A percentile compares a stretch with the other conserved stretches of the same genome.
These are phyloP conservation scores for Drepana arcuata DNA, from an alignment of 1,140 invertebrate genomes.

Conservation along the genomic window DNA sequence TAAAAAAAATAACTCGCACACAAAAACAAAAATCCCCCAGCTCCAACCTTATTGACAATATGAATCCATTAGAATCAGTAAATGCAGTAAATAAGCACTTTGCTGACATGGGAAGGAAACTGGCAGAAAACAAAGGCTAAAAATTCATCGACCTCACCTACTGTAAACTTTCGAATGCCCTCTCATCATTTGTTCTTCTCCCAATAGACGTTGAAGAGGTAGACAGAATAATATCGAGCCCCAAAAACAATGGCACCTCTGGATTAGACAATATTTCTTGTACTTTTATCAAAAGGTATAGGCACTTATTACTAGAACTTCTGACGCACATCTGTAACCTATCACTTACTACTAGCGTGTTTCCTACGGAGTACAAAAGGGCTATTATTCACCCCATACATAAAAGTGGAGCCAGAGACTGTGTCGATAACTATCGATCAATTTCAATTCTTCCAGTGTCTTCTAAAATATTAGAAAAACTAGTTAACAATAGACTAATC, in stretches of 20 bases:
- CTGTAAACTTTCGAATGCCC: no score
- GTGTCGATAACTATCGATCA: not conserved
- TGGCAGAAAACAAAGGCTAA: not conserved
- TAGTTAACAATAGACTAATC: conserved; percentile 8
- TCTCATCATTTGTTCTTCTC: not conserved
- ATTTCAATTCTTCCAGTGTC: not conserved
- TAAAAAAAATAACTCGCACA: not conserved
- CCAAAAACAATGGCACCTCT: not conserved
- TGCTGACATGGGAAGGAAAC: not conserved
- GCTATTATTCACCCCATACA: not conserved
- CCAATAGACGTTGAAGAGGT: not conserved
- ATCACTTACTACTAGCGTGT: not conserved
- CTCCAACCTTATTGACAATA: no score
- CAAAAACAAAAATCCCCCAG: not conserved
- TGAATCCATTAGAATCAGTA: not conserved
- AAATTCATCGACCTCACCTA: no score
- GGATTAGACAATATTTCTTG: not conserved
- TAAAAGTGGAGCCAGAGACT: not conserved
- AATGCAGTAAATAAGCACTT: not conserved
- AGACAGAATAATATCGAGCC: not conserved
- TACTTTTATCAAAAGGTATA: not conserved
- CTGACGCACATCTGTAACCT: not conserved
- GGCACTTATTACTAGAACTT: not conserved
- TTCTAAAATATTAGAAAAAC: not conserved
- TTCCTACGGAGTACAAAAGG: not conserved